These are phyloP conservation scores for Mesitornis unicolor DNA, from an alignment of 2,113 vertebrate species.

Conservation along the genomic window DNA sequence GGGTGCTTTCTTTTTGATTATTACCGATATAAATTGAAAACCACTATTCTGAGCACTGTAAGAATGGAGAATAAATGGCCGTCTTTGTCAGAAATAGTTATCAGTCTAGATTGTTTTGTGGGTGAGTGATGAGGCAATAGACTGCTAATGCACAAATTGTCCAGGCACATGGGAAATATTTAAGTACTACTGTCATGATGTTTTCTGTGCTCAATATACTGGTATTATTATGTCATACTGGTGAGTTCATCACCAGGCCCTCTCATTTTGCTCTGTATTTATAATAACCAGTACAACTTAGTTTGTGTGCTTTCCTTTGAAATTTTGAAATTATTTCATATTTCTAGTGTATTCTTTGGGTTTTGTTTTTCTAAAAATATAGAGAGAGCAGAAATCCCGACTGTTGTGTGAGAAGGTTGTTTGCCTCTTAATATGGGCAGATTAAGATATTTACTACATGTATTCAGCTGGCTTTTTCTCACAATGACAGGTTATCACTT, in stretches of 20 bases:
- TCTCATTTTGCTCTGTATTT: background rate
- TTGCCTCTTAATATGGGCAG: background rate
- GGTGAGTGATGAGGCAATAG: constrained; percentile 28
- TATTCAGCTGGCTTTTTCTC: constrained; percentile 13
- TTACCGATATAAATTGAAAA: background rate
- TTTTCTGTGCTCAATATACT: constrained; percentile 19
- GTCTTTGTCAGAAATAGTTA: constrained; percentile 10
- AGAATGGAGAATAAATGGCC: constrained; percentile 14
- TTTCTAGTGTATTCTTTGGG: background rate
- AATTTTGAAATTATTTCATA: background rate
- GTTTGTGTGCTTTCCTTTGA: background rate
- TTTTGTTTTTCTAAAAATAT: background rate
- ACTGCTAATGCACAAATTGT: constrained; percentile 49
- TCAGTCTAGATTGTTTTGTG: background rate
- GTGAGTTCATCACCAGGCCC: constrained; percentile 8
- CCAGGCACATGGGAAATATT: constrained; percentile 6
- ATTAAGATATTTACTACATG: background rate
- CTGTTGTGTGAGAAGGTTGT: background rate
- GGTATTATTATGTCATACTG: constrained; percentile 7
- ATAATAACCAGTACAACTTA: background rate
- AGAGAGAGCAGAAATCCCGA: background rate
- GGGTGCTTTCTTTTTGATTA: background rate
- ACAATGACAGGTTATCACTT: constrained; percentile 2
- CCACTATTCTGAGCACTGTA: background rate
- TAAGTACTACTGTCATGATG: constrained; percentile 15